Evolutionary conservation across 2,113 vertebrate species (phyloP).

Genomic region (Sinocyclocheilus anshuiensis): DNA sequence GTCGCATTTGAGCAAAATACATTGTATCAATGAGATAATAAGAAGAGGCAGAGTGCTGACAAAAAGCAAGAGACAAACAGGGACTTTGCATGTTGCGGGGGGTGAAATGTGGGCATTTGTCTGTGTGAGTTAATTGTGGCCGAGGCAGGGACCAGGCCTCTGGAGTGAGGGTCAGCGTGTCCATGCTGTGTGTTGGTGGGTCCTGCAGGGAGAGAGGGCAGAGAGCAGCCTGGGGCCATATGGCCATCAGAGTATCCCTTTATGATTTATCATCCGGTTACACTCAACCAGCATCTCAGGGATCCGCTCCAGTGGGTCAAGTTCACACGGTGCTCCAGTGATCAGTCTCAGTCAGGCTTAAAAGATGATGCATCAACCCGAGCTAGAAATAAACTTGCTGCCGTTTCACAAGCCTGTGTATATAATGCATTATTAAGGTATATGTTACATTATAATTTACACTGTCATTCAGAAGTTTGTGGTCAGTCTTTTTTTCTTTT

Average conservation of each 20-base stretch:
- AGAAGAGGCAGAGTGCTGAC: constrained; percentile 55
- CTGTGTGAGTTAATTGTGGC: constrained; percentile 53
- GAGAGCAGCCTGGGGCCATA: constrained; percentile 58
- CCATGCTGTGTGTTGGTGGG: constrained; percentile 39
- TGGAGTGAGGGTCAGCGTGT: constrained; percentile 55
- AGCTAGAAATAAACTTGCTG: constrained; percentile 7
- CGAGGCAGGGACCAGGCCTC: constrained; percentile 41
- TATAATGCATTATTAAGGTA: neutral
- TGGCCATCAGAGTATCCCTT: constrained; percentile 50
- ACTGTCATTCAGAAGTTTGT: neutral
- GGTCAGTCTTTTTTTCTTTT: neutral
- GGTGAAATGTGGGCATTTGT: constrained; percentile 54
- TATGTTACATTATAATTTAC: neutral
- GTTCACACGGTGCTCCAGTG: constrained; percentile 34
- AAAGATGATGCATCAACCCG: neutral
- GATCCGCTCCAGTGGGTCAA: constrained; percentile 50
- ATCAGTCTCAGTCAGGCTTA: constrained; percentile 34
- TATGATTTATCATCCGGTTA: constrained; percentile 50
- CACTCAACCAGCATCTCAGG: constrained; percentile 28
- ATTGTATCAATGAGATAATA: constrained; percentile 57
- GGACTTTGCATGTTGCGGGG: neutral
- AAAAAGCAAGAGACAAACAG: constrained; percentile 4
- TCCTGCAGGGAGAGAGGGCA: constrained; percentile 44
- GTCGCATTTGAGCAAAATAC: constrained; percentile 21
- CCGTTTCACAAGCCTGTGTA: no score